These are phyloP conservation scores for Epinephelus fuscoguttatus DNA, from an alignment of 2,113 vertebrate species.

Conservation along the genomic window DNA sequence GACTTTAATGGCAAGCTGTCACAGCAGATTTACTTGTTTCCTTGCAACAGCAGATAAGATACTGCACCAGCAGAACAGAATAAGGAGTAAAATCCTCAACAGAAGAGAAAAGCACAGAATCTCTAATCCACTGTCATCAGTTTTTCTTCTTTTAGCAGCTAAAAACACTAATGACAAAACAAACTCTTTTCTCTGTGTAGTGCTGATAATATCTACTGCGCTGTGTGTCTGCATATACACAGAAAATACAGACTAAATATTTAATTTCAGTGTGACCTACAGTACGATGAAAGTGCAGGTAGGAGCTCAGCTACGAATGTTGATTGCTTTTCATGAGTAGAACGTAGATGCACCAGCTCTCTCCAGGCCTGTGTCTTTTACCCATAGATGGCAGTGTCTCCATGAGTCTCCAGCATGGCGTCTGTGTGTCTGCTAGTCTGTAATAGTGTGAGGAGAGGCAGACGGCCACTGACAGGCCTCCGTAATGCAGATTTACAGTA, in stretches of 20 bases:
- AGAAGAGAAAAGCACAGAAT: neutral
- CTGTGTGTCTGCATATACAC: neutral
- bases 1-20: neutral
- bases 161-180: neutral
- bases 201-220: neutral
- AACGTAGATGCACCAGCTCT: neutral
- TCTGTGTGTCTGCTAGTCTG: constrained; percentile 33
- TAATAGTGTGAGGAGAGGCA: constrained; percentile 54
- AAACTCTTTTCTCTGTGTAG: neutral
- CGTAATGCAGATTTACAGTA: constrained; percentile 77
- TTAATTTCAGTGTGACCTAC: neutral
- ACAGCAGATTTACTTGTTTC: constrained; percentile 1
- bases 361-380: constrained; percentile 23
- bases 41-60: neutral
- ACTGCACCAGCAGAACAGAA: neutral
- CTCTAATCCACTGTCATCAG: neutral
- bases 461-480: constrained; percentile 65
- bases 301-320: neutral
- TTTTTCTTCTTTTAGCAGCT: neutral
- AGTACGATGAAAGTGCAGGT: neutral
- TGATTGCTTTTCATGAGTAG: neutral
- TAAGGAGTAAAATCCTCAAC: neutral
- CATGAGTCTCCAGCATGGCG: constrained; percentile 25
- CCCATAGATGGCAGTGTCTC: constrained; percentile 77
- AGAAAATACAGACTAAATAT: neutral